Percentiles rank a stretch among this genome's conserved stretches.
Evolutionary conservation across 2,113 vertebrate genomes (phyloP).

Genomic region (Leucosticte australis): DNA sequence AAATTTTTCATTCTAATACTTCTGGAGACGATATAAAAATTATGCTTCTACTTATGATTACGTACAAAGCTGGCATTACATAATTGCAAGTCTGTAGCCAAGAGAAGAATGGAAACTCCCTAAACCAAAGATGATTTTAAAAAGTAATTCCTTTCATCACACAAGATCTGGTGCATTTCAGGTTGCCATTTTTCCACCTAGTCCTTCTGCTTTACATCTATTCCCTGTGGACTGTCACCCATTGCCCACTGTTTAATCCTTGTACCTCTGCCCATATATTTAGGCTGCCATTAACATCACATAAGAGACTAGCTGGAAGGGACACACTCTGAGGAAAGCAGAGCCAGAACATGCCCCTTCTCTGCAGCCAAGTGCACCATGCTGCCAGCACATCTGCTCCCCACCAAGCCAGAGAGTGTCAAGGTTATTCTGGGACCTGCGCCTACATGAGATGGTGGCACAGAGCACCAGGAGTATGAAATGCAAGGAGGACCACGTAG

Average conservation of each 20-base stretch:
- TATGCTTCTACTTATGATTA: not conserved
- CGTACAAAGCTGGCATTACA: not conserved
- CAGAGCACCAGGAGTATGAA: not conserved
- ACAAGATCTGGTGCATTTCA: not conserved
- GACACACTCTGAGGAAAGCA: not conserved
- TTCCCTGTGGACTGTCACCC: not conserved
- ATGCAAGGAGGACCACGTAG: not conserved
- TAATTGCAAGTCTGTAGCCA: not conserved
- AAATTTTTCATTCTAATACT: not conserved
- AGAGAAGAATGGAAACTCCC: slow-evolving; percentile 9
- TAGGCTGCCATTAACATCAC: not conserved
- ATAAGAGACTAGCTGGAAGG: not conserved
- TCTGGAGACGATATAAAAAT: slow-evolving; percentile 6
- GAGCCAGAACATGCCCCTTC: slow-evolving; percentile 11
- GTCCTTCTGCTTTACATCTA: not conserved
- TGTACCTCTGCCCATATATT: not conserved
- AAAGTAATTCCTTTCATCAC: not conserved
- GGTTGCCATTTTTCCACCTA: not conserved
- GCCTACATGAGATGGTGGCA: not conserved
- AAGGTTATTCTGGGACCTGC: slow-evolving; percentile 10
- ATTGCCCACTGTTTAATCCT: not conserved
- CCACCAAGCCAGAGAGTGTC: not conserved
- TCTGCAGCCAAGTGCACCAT: not conserved
- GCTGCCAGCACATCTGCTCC: slow-evolving; percentile 57
- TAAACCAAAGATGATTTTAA: not conserved